Evolutionary conservation across 2,113 vertebrate species (phyloP).

Genomic region (Myocastor coypus): DNA sequence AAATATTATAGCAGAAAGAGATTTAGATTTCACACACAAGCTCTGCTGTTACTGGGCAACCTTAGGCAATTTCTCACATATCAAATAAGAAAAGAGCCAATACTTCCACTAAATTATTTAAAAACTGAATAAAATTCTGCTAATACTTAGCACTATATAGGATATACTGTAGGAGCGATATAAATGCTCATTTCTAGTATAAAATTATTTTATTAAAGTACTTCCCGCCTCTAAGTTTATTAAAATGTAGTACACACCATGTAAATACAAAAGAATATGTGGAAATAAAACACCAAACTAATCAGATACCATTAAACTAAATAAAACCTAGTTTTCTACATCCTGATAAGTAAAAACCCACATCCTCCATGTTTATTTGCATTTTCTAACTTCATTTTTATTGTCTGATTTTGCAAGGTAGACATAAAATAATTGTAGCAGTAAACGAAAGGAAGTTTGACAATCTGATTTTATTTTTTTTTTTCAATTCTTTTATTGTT

Average conservation of each 20-base stretch:
- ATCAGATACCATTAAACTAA: neutral
- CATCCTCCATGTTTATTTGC: neutral
- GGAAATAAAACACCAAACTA: conserved; percentile 12
- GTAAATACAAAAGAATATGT: neutral
- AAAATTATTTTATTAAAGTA: conserved; percentile 12
- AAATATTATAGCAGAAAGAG: neutral
- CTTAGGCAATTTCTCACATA: conserved; percentile 17
- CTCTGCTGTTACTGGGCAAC: neutral
- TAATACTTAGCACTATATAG: neutral
- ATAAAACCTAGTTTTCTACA: neutral
- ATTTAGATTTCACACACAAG: conserved; percentile 43
- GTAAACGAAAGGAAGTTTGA: neutral
- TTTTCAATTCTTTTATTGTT: too few relatives aligned
- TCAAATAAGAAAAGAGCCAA: neutral
- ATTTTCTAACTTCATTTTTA: neutral
- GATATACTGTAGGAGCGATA: neutral
- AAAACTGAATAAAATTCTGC: conserved; percentile 10
- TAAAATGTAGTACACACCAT: neutral
- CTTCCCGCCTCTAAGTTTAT: neutral
- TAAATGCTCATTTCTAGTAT: conserved; percentile 1
- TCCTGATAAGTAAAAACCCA: neutral
- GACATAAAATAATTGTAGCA: neutral
- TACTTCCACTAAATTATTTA: neutral
- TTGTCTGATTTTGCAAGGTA: conserved; percentile 7
- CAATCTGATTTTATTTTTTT: too few relatives aligned